These are phyloP conservation scores for Drosophila baimaii DNA, from an alignment of 1,140 invertebrate genomes.

Conservation along the genomic window DNA sequence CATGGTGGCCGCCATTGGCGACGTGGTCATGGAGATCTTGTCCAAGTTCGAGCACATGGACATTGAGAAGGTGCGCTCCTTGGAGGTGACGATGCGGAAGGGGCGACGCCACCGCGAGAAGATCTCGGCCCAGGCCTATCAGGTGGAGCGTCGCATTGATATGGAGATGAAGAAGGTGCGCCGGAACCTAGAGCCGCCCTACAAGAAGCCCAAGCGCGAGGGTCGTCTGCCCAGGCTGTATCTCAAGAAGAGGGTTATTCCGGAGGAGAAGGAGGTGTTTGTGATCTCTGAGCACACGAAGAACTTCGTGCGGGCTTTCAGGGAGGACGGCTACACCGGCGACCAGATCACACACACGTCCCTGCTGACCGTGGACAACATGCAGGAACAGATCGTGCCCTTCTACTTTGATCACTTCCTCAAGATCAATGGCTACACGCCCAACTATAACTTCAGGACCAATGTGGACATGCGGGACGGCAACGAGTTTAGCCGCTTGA, in stretches of 20 bases:
- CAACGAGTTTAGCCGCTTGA: conserved; percentile 61
- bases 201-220: conserved; percentile 56
- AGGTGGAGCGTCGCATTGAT: conserved; percentile 74
- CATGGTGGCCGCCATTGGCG: conserved; percentile 75
- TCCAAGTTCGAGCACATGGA: conserved; percentile 72
- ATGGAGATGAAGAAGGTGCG: conserved; percentile 76
- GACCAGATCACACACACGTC: conserved; percentile 50
- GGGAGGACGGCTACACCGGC: conserved; percentile 60
- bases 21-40: conserved; percentile 67
- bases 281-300: conserved; percentile 67
- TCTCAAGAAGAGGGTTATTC: conserved; percentile 53
- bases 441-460: conserved; percentile 82
- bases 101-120: conserved; percentile 61
- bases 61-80: conserved; percentile 41
- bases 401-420: conserved; percentile 84
- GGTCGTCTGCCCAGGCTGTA: conserved; percentile 59
- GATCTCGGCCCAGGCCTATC: conserved; percentile 68
- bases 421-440: conserved; percentile 78
- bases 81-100: conserved; percentile 60
- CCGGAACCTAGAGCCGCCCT: conserved; percentile 75
- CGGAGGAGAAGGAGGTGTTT: conserved; percentile 26
- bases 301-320: conserved; percentile 75
- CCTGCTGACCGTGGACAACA: conserved; percentile 58
- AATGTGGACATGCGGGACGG: conserved; percentile 76
- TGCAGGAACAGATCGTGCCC: conserved; percentile 78